Conservation (phyloP, 2,888 invertebrate genomes). For the Drosophila subsilvestris region DNA sequence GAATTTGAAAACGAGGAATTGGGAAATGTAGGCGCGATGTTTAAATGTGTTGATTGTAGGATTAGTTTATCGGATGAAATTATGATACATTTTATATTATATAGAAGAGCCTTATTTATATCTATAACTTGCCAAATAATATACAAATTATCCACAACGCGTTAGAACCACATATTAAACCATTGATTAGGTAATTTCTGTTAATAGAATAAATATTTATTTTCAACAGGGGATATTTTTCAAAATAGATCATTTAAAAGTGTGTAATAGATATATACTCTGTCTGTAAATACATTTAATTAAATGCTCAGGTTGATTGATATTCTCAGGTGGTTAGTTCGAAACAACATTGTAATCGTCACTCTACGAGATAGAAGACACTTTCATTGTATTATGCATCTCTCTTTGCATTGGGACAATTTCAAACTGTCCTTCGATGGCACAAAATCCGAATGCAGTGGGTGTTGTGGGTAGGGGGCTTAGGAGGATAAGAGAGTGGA, state of each 20-base stretch:
- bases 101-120: no score
- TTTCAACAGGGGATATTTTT: slow-evolving; percentile 78
- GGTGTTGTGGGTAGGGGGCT: background rate
- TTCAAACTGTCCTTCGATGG: slow-evolving; percentile 54
- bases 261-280: slow-evolving; percentile 56
- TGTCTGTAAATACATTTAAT: slow-evolving; percentile 50
- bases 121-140: no score
- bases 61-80: no score
- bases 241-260: slow-evolving; percentile 57
- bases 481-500: slow-evolving; percentile 37
- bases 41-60: no score
- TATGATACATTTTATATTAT: no score
- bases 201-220: slow-evolving; percentile 78
- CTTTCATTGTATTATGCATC: slow-evolving; percentile 43
- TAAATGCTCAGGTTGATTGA: slow-evolving; percentile 69
- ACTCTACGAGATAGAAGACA: slow-evolving; percentile 55
- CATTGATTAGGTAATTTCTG: slow-evolving; percentile 1
- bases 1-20: no score
- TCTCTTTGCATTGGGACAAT: slow-evolving; percentile 24
- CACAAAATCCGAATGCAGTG: slow-evolving; percentile 59
- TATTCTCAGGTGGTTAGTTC: slow-evolving; percentile 74
- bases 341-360: slow-evolving; percentile 47
- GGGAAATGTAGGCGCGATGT: no score
- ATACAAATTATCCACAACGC: no score
- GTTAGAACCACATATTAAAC: background rate